phyloP scores from a whole-genome alignment of 2,113 vertebrate species.

The Bubalus kerabau region DNA sequence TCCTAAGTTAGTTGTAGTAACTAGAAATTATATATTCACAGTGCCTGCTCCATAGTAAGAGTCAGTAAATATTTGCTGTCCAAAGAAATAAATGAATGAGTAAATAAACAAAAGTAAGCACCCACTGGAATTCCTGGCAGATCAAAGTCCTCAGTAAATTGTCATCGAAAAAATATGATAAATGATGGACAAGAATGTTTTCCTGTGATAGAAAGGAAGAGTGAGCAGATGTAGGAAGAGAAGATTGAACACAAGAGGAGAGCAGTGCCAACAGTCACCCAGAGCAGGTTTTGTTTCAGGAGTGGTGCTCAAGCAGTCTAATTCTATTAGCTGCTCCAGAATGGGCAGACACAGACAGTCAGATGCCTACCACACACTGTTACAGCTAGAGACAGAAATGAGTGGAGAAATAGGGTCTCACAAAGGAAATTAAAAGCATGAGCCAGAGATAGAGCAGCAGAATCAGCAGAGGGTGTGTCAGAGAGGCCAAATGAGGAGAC shows the following conservation, averaged over 20 bases:
- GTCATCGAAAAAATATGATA: not conserved
- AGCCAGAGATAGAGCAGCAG: not conserved
- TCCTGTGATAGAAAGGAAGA: not conserved
- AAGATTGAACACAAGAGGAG: not conserved
- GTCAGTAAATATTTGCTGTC: not conserved
- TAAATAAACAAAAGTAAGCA: not conserved
- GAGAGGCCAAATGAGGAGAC: not conserved
- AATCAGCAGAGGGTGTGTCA: not conserved
- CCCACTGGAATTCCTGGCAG: not conserved
- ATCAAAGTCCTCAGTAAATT: not conserved
- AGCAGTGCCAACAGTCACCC: not conserved
- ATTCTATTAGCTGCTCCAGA: not conserved
- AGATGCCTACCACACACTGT: not conserved
- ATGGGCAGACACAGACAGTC: accelerated
- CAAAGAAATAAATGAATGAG: not conserved
- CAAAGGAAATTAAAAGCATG: not conserved
- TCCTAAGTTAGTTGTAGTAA: not conserved
- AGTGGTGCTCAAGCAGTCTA: not conserved
- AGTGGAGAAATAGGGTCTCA: not conserved
- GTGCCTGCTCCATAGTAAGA: not conserved
- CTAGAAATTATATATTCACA: not conserved
- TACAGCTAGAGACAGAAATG: not conserved
- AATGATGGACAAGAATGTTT: not conserved
- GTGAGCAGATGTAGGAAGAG: not conserved
- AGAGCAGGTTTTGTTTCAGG: not conserved